Evolutionary conservation across 2,113 vertebrate genomes (phyloP).

Genomic region (Lethenteron reissneri): DNA sequence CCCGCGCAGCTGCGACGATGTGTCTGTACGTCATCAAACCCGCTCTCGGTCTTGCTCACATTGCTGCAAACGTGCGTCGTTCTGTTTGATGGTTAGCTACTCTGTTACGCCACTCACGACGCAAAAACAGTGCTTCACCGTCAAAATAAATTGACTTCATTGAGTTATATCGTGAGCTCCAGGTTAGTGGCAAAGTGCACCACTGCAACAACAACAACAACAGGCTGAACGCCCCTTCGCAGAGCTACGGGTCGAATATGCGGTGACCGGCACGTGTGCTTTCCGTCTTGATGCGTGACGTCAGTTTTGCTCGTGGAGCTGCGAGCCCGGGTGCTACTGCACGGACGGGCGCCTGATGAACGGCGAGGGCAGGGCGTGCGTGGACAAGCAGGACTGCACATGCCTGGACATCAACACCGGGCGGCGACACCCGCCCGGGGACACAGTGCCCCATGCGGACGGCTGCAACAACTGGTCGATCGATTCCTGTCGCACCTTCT

Average conservation of each 20-base stretch:
- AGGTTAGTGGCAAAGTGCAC: too few relatives aligned
- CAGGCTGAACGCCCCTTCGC: too few relatives aligned
- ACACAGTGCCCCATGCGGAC: slow-evolving; percentile 17
- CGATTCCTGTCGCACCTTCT: background rate
- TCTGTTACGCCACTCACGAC: too few relatives aligned
- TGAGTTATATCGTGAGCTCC: too few relatives aligned
- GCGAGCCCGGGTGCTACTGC: slow-evolving; percentile 59
- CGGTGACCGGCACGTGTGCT: too few relatives aligned
- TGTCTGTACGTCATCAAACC: slow-evolving; percentile 26
- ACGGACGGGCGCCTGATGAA: slow-evolving; percentile 32
- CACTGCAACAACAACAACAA: too few relatives aligned
- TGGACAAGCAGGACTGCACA: slow-evolving; percentile 23
- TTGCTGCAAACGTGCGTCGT: too few relatives aligned
- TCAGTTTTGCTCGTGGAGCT: slow-evolving; percentile 44
- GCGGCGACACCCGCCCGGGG: slow-evolving; percentile 19
- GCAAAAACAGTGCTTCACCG: too few relatives aligned
- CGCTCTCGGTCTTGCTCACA: too few relatives aligned
- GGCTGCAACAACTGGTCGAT: slow-evolving; percentile 61
- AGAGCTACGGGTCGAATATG: too few relatives aligned
- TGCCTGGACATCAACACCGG: slow-evolving; percentile 36
- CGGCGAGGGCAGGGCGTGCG: slow-evolving; percentile 25
- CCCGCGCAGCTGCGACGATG: slow-evolving; percentile 49
- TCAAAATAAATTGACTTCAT: too few relatives aligned
- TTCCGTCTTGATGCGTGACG: background rate
- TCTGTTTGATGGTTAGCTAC: too few relatives aligned